A percentile compares a stretch with the other conserved stretches of the same genome.
phyloP scores from a whole-genome alignment of 2,888 invertebrate genomes.

The Synanthedon andrenaeformis region DNA sequence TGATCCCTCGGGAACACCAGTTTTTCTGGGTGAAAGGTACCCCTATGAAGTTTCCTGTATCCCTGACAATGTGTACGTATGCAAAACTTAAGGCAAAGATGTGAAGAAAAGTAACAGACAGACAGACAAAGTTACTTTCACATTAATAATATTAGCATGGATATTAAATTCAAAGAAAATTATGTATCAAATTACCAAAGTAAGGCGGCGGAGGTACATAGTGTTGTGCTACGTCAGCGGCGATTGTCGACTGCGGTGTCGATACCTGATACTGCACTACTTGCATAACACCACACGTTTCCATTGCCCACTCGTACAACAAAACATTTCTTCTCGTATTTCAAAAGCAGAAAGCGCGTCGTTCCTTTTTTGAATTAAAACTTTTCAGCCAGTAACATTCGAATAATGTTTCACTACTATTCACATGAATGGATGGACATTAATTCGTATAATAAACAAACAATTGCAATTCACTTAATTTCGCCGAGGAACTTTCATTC shows the following conservation, averaged over 20 bases:
- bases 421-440: neutral
- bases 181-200: conserved; percentile 35
- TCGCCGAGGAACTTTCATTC: conserved; percentile 20
- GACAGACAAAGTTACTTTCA: too few relatives aligned
- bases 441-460: too few relatives aligned
- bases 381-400: conserved; percentile 4
- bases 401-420: conserved; percentile 2
- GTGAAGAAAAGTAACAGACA: too few relatives aligned
- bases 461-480: too few relatives aligned
- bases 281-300: conserved; percentile 75
- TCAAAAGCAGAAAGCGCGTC: neutral
- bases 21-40: too few relatives aligned
- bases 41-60: too few relatives aligned
- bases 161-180: too few relatives aligned
- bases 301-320: conserved; percentile 42
- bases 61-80: too few relatives aligned
- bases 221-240: conserved; percentile 54
- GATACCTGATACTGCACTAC: conserved; percentile 74
- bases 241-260: conserved; percentile 58
- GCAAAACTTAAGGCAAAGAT: too few relatives aligned
- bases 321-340: neutral
- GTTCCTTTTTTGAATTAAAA: conserved; percentile 6
- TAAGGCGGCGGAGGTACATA: conserved; percentile 64
- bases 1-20: too few relatives aligned
- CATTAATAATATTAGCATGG: too few relatives aligned